phyloP scores from a whole-genome alignment of 2,113 vertebrate genomes.

The Gymnarchus niloticus region DNA sequence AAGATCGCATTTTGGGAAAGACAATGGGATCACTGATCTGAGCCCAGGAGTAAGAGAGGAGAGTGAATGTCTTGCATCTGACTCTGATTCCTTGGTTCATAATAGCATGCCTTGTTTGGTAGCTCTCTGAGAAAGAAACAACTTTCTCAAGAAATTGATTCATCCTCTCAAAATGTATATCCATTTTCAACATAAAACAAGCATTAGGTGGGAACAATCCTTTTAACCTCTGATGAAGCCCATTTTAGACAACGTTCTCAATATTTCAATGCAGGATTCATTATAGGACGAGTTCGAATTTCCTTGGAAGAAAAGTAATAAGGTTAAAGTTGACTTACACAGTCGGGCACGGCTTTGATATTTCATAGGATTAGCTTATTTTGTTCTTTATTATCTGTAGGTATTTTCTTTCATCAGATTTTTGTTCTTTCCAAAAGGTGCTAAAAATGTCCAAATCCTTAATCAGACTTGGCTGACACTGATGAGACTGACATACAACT shows the following conservation, averaged over 20 bases:
- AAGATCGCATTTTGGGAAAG: constrained; percentile 58
- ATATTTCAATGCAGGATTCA: constrained; percentile 20
- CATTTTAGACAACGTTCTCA: background rate
- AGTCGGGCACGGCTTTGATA: background rate
- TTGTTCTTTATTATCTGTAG: background rate
- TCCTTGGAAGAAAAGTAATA: constrained; percentile 14
- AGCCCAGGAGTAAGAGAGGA: constrained; percentile 47
- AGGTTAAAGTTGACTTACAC: background rate
- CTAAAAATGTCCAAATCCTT: background rate
- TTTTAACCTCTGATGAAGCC: constrained; percentile 1
- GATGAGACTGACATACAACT: background rate
- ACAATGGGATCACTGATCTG: constrained; percentile 53
- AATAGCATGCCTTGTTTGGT: constrained; percentile 22
- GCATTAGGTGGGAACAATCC: constrained; percentile 15
- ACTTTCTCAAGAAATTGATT: constrained; percentile 21
- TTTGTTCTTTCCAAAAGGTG: background rate
- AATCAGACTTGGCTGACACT: background rate
- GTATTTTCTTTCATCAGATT: background rate
- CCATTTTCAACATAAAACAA: constrained; percentile 24
- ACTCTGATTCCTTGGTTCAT: constrained; percentile 13
- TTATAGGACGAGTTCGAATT: constrained; percentile 14
- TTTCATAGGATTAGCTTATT: background rate
- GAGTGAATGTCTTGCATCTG: constrained; percentile 44
- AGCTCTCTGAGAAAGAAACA: constrained; percentile 14
- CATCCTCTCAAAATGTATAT: constrained; percentile 22